phyloP scores from a whole-genome alignment of 1,140 invertebrate genomes.

The Plectrocnemia conspersa region DNA sequence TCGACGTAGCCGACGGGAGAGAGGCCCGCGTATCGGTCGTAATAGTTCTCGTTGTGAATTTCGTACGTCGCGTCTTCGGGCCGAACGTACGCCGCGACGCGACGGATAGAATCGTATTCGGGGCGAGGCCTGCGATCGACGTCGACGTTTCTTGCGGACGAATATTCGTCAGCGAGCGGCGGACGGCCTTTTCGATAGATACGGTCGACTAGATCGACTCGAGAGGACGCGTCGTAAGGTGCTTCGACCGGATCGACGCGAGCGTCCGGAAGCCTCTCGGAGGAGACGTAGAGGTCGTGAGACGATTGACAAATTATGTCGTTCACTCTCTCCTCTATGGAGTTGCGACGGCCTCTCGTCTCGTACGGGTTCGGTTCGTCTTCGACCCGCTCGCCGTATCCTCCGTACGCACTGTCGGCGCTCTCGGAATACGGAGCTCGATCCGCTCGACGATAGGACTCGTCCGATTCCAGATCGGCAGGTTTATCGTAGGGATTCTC shows the following conservation, averaged over 20 bases:
- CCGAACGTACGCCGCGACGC: too few relatives aligned
- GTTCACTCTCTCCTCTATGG: conserved; percentile 32
- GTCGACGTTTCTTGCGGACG: conserved; percentile 37
- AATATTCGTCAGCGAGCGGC: conserved; percentile 40
- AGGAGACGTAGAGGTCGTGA: conserved; percentile 26
- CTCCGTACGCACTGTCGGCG: conserved; percentile 36
- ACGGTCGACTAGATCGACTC: conserved; percentile 38
- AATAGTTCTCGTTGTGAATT: too few relatives aligned
- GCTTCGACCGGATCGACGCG: conserved; percentile 29
- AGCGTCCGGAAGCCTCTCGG: conserved; percentile 12
- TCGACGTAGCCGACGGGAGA: conserved; percentile 38
- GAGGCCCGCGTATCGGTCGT: conserved; percentile 40
- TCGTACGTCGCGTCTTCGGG: too few relatives aligned
- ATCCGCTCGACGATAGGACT: conserved; percentile 50
- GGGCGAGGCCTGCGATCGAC: background rate
- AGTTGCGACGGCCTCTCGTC: background rate
- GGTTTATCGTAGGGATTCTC: conserved; percentile 23
- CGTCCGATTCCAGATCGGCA: conserved; percentile 40
- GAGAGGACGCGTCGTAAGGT: conserved; percentile 38
- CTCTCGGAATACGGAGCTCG: conserved; percentile 47
- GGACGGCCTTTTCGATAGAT: conserved; percentile 26
- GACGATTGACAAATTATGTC: conserved; percentile 28
- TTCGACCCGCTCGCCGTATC: conserved; percentile 19
- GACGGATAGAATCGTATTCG: background rate
- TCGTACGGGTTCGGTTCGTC: conserved; percentile 8